Evolutionary conservation across 2,113 vertebrate species (phyloP).

Genomic region (Sterrhoptilus dennistouni): DNA sequence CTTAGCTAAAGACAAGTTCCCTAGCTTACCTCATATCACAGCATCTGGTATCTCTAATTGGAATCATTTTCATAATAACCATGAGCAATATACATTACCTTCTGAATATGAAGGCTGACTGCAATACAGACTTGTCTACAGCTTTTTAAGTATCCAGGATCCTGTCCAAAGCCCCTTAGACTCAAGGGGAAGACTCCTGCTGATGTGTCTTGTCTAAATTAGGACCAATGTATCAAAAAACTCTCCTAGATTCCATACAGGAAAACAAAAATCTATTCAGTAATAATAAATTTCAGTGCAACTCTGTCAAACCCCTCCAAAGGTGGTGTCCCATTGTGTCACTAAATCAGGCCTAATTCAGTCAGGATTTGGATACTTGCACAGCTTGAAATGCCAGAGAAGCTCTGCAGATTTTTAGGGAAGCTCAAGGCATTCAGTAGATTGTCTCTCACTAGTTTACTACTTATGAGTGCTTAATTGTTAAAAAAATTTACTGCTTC

Average conservation of each 20-base stretch:
- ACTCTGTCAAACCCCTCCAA: neutral
- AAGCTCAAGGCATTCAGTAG: neutral
- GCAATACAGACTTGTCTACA: slow-evolving; percentile 41
- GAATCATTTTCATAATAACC: slow-evolving; percentile 68
- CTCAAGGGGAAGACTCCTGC: neutral
- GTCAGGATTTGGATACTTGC: neutral
- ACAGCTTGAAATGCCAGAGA: neutral
- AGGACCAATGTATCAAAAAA: neutral
- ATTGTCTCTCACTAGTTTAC: neutral
- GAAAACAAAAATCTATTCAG: neutral
- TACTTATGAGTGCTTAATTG: neutral
- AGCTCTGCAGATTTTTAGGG: neutral
- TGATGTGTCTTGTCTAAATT: neutral
- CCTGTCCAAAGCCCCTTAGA: slow-evolving; percentile 44
- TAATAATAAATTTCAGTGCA: neutral
- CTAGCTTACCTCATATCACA: slow-evolving; percentile 50
- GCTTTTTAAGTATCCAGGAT: slow-evolving; percentile 23
- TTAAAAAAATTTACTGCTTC: neutral
- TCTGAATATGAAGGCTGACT: slow-evolving; percentile 54
- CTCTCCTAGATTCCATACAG: neutral
- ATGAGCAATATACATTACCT: slow-evolving; percentile 58
- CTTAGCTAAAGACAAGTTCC: slow-evolving; percentile 42
- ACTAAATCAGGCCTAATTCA: neutral
- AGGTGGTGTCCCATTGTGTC: neutral
- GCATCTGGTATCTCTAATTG: slow-evolving; percentile 67